Conservation (phyloP, 2,113 vertebrate species). For the Microtus montanus region DNA sequence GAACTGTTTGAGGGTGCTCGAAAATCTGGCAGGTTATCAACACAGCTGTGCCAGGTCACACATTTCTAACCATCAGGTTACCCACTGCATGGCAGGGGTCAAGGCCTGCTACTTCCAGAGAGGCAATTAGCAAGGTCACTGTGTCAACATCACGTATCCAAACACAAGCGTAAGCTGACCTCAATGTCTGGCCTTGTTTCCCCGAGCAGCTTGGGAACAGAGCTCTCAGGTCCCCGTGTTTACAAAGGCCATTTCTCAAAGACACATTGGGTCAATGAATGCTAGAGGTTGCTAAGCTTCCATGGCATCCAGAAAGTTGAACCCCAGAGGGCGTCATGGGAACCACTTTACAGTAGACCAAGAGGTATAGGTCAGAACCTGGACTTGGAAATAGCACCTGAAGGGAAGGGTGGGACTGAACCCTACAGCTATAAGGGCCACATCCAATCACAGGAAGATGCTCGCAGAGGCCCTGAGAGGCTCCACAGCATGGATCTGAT, state of each 20-base stretch:
- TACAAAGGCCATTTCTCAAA: neutral
- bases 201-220: neutral
- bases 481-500: neutral
- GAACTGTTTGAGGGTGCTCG: neutral
- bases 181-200: neutral
- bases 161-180: conserved; percentile 45
- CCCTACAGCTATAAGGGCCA: neutral
- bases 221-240: neutral
- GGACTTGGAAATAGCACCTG: neutral
- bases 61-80: conserved; percentile 47
- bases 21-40: conserved; percentile 36
- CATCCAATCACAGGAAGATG: neutral
- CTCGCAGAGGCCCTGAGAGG: neutral
- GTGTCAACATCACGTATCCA: neutral
- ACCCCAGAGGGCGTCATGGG: neutral
- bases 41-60: conserved; percentile 14
- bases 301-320: neutral
- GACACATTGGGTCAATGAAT: neutral
- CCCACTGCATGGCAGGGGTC: conserved; percentile 3
- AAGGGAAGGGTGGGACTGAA: neutral
- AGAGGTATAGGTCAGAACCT: neutral
- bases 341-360: neutral
- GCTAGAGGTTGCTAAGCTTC: conserved; percentile 28
- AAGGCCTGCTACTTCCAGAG: neutral
- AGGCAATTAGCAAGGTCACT: conserved; percentile 45